Evolutionary conservation across 1,140 invertebrate genomes (phyloP).

Genomic region (Drosophila athabasca): DNA sequence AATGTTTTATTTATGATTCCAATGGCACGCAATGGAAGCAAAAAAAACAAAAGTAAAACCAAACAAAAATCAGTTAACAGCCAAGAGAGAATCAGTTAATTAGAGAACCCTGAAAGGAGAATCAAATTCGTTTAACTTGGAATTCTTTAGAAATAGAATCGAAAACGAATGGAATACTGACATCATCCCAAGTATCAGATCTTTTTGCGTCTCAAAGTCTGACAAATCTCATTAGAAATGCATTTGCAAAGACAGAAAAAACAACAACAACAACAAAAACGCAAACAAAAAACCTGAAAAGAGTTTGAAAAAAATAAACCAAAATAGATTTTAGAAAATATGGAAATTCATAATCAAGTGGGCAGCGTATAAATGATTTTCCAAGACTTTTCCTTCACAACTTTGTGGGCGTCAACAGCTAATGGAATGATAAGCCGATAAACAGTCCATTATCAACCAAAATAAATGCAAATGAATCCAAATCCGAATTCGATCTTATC

Average conservation of each 20-base stretch:
- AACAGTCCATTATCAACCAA: constrained; percentile 31
- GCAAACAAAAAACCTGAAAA: constrained; percentile 44
- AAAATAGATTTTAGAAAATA: constrained; percentile 19
- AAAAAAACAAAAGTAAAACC: constrained; percentile 1
- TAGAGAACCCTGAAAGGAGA: constrained; percentile 11
- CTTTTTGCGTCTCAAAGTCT: constrained; percentile 35
- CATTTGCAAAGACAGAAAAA: constrained; percentile 65
- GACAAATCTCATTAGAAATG: constrained; percentile 69
- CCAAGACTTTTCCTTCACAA: constrained; percentile 29
- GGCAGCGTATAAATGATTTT: constrained; percentile 15
- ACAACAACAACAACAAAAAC: not conserved
- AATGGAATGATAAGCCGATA: constrained; percentile 50
- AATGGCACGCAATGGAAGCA: constrained; percentile 44
- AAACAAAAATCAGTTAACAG: constrained; percentile 7
- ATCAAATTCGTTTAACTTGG: not conserved
- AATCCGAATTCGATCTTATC: constrained; percentile 24
- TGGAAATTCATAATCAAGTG: constrained; percentile 49
- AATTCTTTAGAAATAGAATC: too few species aligned
- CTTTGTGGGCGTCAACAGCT: constrained; percentile 46
- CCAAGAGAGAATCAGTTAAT: constrained; percentile 4
- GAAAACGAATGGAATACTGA: constrained; percentile 31
- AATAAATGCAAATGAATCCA: constrained; percentile 52
- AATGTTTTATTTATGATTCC: constrained; percentile 56
- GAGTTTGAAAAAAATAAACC: constrained; percentile 1
- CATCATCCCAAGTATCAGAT: constrained; percentile 64